Evolutionary conservation across 2,888 invertebrate species (phyloP), one percentile per base, ranked within the genome.

Genomic region (Hedya salicella): DNA sequence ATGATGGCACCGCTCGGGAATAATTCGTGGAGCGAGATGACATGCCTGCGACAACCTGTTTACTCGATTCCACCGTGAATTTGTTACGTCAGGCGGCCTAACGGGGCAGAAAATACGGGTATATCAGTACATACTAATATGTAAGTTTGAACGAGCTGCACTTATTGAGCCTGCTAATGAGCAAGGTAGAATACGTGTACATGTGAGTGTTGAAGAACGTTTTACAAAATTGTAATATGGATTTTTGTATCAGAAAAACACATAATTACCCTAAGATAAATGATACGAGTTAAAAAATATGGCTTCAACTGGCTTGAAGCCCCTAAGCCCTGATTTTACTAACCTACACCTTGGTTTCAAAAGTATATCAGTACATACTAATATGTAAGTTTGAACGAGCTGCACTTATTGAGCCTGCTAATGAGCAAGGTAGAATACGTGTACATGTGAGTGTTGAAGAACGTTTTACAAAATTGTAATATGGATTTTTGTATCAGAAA

Each of bases 21-120:
- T 62, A 62, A 21, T 62, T 53, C 42, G 49, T 44, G 17, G 19
- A 61, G 25, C 40, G 30, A 50, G 50, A 61, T 61, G 42, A 14
- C 14, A 50, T 50, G 52, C 52, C 32, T 32, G 14, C 30, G 44
- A 19, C 32, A 44, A 14, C 44, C 19, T 62, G 44, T 46, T 62
- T 62, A 39, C 53, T 46, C 46, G 57, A 46, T 57, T 57, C 30
- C 32, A 50, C 40, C 40, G 50, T 52, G 61, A 42, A 62, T 62
- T 62, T 52, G 61, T 52, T 42, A 32, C 61, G 32, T n/a, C 52
- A 62, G 52, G 6, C 42, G 30, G 19, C 11, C 17, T 62, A 62
- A 62, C 14, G 52, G 52, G 16, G 50, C 52, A 32, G 25, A 62
- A 52, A 62, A 52, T 52, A 52, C 17, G 57, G 32, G 44, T 25